Conservation (phyloP, 2,888 invertebrate genomes). For the Drosophila anomalipes region DNA sequence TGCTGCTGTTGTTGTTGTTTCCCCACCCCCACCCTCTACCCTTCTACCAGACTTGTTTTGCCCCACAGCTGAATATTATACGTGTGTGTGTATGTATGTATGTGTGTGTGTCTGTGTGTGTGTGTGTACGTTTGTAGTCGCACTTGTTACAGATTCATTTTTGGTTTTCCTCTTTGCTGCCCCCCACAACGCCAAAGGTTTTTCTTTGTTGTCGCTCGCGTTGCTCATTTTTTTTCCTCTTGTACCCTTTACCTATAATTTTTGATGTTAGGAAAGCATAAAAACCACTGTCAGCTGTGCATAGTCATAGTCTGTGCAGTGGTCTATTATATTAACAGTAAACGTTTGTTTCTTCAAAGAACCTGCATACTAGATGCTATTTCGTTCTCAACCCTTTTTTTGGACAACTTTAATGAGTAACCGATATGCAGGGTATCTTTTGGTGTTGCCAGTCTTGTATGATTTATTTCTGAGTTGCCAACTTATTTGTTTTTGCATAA, state of each 20-base stretch:
- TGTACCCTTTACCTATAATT: conserved; percentile 23
- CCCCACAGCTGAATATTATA: conserved; percentile 38
- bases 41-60: conserved; percentile 47
- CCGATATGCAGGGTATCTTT: conserved; percentile 1
- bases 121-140: conserved; percentile 23
- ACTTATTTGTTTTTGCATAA: conserved; percentile 74
- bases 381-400: not conserved
- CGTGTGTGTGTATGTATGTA: not conserved
- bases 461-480: conserved; percentile 21
- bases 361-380: not conserved
- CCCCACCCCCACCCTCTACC: not conserved
- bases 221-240: conserved; percentile 25
- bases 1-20: conserved; percentile 10
- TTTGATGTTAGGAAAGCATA: not conserved
- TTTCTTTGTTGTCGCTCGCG: conserved; percentile 51
- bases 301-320: not conserved
- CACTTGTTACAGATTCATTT: conserved; percentile 73
- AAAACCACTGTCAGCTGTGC: conserved; percentile 3
- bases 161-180: conserved; percentile 35
- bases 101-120: not conserved
- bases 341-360: not conserved
- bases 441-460: not conserved
- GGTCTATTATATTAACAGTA: not conserved
- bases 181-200: conserved; percentile 50
- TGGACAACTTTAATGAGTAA: no score